Evolutionary conservation across 2,888 invertebrate genomes (phyloP), one percentile per base, ranked within the genome.

Genomic region (Orthonevra nobilis): DNA sequence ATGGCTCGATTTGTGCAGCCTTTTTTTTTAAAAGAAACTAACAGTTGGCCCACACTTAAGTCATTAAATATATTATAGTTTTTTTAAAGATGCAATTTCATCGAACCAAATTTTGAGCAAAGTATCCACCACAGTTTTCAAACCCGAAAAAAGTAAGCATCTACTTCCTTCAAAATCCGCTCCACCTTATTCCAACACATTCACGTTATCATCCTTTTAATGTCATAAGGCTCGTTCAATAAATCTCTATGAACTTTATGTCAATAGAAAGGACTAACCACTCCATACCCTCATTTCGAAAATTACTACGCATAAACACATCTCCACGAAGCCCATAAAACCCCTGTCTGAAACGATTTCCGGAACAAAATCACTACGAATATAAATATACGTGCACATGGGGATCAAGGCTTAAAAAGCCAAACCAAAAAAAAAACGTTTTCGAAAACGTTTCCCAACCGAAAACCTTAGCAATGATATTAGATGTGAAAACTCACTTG

Each of bases 401-500:
- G 54, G 56, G 69, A 75, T 69, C 56, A 69, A 48, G 50, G 56
- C 44, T 56, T 50, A 0, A 32, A 56, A n/a, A n/a, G n/a, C n/a
- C n/a, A n/a, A n/a, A n/a, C n/a, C n/a, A n/a, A n/a, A n/a, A n/a
- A n/a, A n/a, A 50, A 70, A 60, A 26, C 46, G 34, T 34, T 23
- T 9, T 32, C 69, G 30, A 69, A 50, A 61, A 46, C 63, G 61
- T 63, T 50, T 50, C 61, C 61, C 40, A 30, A 34, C 3, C 38
- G 48, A 40, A 30, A 3, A 42, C 54, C 48, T 50, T 42, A 69
- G 61, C 54, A 56, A 20, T 50, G 69, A 56, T 58, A 63, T 58
- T 34, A 69, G 46, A 69, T 58, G 42, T 42, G 23, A 69, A 58
- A 63, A 66, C 68, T 73, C 56, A 79, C 73, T 79, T 73, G 73